Base-by-base conservation (phyloP, 2,113 vertebrate species). In the Mus musculus region DNA sequence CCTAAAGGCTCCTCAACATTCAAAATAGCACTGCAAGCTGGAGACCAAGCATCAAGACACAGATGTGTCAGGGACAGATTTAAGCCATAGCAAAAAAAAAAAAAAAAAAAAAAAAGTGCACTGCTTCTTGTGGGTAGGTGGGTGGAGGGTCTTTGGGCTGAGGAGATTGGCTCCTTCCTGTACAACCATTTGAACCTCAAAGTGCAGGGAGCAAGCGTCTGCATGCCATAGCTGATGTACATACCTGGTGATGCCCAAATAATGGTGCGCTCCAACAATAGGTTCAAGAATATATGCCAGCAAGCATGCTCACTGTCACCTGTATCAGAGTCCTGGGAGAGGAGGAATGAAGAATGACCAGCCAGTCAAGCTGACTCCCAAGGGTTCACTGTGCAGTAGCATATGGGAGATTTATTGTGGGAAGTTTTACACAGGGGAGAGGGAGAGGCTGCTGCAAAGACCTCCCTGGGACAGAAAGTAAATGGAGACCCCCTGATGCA, bases 211-310 rank as follows among this genome's bases (percentile, higher is more conserved):
- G 10, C 20, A 4, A 20, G 7, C 52, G 92, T 4, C 52, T 61
- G 14, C n/a, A 42, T 22, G 24, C n/a, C n/a, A 17, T 33, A 39
- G 24, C 6, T 97, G 96, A 4, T 98, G 65, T 0, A 91, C 81
- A 1, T 98, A 97, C 22, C 92, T 98, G 0, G 88, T 97, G 30
- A 98, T 94, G 0, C 97, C 96, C 7, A 97, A 77, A 56, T n/a
- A 91, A 97, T 98, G 59, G 33, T 94, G 2, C 98, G 3, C 0
- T 88, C 7, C 59, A 28, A 52, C 49, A 16, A 19, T 4, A 97
- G 77, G 30, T 54, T 54, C 49, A 80, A 95, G 36, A 98, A 96
- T 59, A 98, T 39, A 71, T 95, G 80, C 7, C 86, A 28, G 76
- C 98, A 99, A 20, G 96, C 95, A 59, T 3, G 0, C 0, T 86